Percentiles rank a stretch among this genome's conserved stretches.
Conservation (phyloP, 2,888 invertebrate genomes). For the Mimas tiliae region DNA sequence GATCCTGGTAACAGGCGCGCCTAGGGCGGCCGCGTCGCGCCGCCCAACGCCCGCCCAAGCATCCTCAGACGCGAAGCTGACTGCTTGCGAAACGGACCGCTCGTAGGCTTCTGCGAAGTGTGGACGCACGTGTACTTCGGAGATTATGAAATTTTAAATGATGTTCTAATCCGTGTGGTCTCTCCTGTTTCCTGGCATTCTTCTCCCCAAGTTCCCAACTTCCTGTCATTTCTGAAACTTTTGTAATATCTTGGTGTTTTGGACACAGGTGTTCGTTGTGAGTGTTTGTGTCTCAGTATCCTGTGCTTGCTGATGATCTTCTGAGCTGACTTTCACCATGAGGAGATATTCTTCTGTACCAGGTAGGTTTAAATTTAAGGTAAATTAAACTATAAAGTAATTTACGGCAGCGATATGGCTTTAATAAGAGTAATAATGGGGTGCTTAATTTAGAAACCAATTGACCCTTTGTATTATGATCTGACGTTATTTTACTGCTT, state of each 20-base stretch:
- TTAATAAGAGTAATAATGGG: not conserved
- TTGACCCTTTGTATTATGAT: not conserved
- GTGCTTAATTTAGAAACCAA: not conserved
- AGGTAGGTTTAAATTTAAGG: conserved; percentile 52
- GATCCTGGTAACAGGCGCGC: conserved; percentile 82
- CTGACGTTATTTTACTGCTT: too few species aligned
- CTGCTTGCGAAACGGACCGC: conserved; percentile 75
- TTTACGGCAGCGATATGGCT: not conserved
- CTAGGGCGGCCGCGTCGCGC: conserved; percentile 82
- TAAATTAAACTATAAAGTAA: not conserved
- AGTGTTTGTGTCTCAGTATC: conserved; percentile 67
- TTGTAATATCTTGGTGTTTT: conserved; percentile 54
- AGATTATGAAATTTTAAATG: conserved; percentile 41
- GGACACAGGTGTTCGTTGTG: conserved; percentile 65
- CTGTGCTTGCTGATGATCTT: conserved; percentile 65
- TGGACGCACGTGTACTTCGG: conserved; percentile 66
- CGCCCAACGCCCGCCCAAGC: conserved; percentile 70
- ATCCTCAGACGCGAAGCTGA: conserved; percentile 73
- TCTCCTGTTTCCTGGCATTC: conserved; percentile 36
- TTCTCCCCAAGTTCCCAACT: conserved; percentile 31
- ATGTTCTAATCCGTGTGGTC: conserved; percentile 47
- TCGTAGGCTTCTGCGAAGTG: conserved; percentile 53
- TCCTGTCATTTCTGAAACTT: conserved; percentile 40
- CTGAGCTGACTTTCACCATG: conserved; percentile 62
- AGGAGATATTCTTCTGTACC: conserved; percentile 71